Percentiles rank a stretch among this genome's conserved stretches.
phyloP scores from a whole-genome alignment of 2,113 vertebrate species.

The Neogale vison region DNA sequence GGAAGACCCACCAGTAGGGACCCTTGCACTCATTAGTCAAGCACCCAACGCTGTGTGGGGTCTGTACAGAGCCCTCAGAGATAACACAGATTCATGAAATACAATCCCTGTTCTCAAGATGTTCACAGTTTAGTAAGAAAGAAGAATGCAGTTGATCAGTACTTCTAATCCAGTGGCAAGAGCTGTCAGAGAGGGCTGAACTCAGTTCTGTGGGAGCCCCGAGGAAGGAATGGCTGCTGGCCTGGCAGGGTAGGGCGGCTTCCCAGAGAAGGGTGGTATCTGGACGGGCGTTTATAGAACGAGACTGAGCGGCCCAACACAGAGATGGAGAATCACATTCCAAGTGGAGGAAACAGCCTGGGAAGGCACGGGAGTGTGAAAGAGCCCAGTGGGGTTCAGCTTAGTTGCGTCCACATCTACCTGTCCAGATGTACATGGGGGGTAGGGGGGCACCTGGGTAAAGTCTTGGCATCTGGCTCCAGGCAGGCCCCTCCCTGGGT shows the following conservation, averaged over 20 bases:
- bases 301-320: background rate
- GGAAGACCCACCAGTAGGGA: background rate
- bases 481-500: background rate
- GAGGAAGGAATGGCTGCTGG: background rate
- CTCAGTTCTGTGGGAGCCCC: background rate
- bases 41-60: background rate
- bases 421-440: background rate
- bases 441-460: background rate
- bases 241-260: background rate
- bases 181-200: background rate
- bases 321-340: background rate
- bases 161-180: background rate
- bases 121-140: background rate
- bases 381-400: background rate
- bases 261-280: background rate
- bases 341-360: background rate
- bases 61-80: background rate
- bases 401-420: background rate
- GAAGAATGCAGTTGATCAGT: background rate
- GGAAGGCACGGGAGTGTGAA: background rate
- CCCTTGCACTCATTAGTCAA: background rate
- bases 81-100: background rate
- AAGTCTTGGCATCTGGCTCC: background rate
- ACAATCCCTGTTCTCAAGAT: background rate
- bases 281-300: background rate